These are phyloP conservation scores for Zaprionus vittiger DNA, from an alignment of 1,140 invertebrate genomes.

Conservation along the genomic window DNA sequence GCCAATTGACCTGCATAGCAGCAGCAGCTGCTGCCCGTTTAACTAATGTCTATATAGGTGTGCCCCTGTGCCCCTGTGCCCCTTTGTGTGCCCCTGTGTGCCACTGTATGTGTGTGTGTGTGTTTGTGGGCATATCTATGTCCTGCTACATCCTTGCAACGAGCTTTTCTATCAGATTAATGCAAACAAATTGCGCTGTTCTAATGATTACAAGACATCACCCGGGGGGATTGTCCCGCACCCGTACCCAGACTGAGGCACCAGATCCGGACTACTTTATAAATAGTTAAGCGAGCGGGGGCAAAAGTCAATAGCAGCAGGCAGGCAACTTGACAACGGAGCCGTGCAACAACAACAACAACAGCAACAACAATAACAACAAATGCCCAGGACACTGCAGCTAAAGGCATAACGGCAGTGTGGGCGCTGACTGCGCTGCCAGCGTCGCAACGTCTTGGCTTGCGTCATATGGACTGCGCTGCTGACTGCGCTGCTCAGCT, in stretches of 20 bases:
- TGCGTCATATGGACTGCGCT: conserved; percentile 26
- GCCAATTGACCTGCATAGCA: conserved; percentile 11
- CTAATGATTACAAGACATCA: conserved; percentile 4
- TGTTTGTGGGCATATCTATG: not conserved
- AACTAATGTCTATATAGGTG: not conserved
- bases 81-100: not conserved
- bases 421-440: conserved; percentile 8
- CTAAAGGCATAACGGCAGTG: not conserved
- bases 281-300: conserved; percentile 7
- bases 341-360: not conserved
- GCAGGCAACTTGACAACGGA: not conserved
- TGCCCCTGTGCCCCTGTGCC: not conserved
- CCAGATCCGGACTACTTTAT: conserved; percentile 8
- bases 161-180: conserved; percentile 9
- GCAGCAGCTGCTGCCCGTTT: not conserved
- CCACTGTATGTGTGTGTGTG: not conserved
- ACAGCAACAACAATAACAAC: not conserved
- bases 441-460: conserved; percentile 5
- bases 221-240: not conserved
- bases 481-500: conserved; percentile 9
- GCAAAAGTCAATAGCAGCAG: conserved; percentile 3
- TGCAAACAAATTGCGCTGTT: conserved; percentile 20
- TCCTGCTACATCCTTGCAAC: conserved; percentile 2
- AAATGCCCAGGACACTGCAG: conserved; percentile 19
- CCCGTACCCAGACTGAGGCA: not conserved